Conservation (phyloP, 1,140 invertebrate species). For the Drosophila equinoxialis region DNA sequence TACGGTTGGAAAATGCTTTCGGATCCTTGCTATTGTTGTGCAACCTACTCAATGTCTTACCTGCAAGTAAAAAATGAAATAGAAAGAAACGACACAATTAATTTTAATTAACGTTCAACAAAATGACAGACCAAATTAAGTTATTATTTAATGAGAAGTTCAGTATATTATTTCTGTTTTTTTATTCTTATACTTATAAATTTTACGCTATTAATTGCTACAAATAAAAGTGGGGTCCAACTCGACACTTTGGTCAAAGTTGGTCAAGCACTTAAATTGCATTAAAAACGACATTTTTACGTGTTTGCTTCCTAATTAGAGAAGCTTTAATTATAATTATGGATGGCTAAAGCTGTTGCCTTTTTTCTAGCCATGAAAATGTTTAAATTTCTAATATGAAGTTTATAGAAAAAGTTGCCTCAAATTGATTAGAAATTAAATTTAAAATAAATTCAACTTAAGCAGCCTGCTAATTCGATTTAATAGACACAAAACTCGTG, state of each 20-base stretch:
- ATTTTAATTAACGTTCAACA: constrained; percentile 46
- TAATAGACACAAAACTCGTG: constrained; percentile 1
- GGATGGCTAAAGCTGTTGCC: constrained; percentile 1
- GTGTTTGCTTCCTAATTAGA: constrained; percentile 59
- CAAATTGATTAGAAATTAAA: constrained; percentile 5
- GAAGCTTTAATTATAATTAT: constrained; percentile 58
- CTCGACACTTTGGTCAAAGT: constrained; percentile 18
- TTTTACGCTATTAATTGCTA: constrained; percentile 47
- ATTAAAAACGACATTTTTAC: constrained; percentile 57
- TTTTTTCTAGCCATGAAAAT: not conserved
- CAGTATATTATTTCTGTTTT: constrained; percentile 14
- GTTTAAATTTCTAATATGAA: constrained; percentile 9
- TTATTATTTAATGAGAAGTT: constrained; percentile 32
- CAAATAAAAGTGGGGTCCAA: constrained; percentile 20
- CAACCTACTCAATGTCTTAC: constrained; percentile 22
- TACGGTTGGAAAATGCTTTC: constrained; percentile 1
- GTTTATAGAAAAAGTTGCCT: not conserved
- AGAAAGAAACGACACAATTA: constrained; percentile 48
- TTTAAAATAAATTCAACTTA: constrained; percentile 18
- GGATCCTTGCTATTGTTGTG: constrained; percentile 2
- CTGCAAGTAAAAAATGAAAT: constrained; percentile 29
- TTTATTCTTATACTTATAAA: constrained; percentile 22
- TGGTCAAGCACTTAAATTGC: constrained; percentile 47
- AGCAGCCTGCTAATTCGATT: constrained; percentile 21
- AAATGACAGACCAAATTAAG: constrained; percentile 41